Evolutionary conservation across 2,797 vertebrate genomes (phyloP).

Genomic region (Cuculus canorus): DNA sequence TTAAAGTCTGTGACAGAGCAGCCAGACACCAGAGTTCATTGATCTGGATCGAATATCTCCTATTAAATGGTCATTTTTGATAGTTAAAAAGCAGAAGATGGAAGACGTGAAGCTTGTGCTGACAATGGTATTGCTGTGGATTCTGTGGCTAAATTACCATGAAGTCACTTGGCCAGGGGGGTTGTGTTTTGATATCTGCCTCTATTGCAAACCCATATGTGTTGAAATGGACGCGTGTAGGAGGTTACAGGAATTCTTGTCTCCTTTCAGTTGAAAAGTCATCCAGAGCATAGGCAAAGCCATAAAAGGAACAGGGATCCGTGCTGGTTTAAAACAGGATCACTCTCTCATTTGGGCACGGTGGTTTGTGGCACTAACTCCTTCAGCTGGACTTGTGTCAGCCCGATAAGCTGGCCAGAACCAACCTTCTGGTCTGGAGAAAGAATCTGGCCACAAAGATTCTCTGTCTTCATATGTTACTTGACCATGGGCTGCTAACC

Average conservation of each 20-base stretch:
- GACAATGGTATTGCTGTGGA: neutral
- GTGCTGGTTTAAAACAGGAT: neutral
- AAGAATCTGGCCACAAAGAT: neutral
- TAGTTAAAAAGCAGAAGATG: neutral
- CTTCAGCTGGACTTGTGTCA: neutral
- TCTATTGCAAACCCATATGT: neutral
- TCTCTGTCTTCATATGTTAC: neutral
- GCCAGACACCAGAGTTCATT: accelerated
- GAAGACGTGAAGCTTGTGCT: neutral
- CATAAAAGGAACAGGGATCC: neutral
- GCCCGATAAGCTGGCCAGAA: neutral
- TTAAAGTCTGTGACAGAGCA: neutral
- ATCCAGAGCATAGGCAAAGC: neutral
- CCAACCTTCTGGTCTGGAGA: neutral
- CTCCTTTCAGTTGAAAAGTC: neutral
- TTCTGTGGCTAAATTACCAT: neutral
- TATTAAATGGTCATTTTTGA: neutral
- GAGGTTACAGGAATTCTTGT: neutral
- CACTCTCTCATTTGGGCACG: neutral
- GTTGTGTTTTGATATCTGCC: neutral
- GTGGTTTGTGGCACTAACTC: neutral
- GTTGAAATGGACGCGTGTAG: neutral
- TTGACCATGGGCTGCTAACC: neutral
- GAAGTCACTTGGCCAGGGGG: neutral
- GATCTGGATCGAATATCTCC: neutral